Conservation (phyloP, 53 echinoderm and acorn worm genomes). For the Antedon mediterranea region DNA sequence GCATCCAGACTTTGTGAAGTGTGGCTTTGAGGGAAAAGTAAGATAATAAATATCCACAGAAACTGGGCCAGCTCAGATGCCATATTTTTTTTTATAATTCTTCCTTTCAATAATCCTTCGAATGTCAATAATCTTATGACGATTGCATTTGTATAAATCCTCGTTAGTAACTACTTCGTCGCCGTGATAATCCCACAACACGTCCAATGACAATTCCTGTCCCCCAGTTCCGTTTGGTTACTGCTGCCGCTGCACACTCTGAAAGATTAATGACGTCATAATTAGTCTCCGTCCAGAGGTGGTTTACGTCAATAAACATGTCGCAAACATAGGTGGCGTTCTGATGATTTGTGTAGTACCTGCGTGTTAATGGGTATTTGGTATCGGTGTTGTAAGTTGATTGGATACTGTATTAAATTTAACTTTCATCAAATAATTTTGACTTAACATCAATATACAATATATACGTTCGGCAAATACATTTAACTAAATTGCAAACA, state of each 20-base stretch:
- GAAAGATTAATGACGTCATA: neutral
- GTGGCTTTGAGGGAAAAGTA: neutral
- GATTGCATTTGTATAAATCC: neutral
- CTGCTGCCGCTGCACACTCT: too few species aligned
- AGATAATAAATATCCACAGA: neutral
- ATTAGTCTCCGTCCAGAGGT: neutral
- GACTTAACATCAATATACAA: too few species aligned
- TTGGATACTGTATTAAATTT: too few species aligned
- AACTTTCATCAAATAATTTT: too few species aligned
- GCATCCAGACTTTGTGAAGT: neutral
- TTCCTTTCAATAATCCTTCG: neutral
- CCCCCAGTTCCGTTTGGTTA: neutral
- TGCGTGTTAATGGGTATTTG: too few species aligned
- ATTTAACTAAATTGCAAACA: too few species aligned
- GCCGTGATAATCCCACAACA: neutral
- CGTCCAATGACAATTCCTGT: neutral
- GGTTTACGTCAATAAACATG: neutral
- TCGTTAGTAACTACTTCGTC: neutral
- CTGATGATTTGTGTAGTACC: neutral
- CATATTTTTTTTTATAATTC: neutral
- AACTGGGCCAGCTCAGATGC: neutral
- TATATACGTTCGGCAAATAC: too few species aligned
- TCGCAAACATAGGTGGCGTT: neutral
- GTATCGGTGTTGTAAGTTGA: too few species aligned
- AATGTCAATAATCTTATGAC: neutral